Percentiles rank a stretch among this genome's conserved stretches.
Evolutionary conservation across 37 sponge, comb jelly and placozoan genomes (phyloP).

Genomic region (Oscarella lobularis): DNA sequence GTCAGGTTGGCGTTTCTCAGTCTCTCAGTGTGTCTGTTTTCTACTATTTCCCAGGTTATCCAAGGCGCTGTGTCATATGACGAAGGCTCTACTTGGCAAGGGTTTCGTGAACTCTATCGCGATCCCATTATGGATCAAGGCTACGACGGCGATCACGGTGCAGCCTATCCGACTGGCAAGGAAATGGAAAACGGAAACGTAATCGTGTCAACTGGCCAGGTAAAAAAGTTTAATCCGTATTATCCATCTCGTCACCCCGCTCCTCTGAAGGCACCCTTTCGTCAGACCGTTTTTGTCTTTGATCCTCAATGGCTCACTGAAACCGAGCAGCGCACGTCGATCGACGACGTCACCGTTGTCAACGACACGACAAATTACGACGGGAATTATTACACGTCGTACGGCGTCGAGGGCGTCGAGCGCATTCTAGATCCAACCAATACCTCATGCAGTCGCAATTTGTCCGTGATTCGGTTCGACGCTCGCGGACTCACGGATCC

Average conservation of each 20-base stretch:
- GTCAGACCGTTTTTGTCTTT: background rate
- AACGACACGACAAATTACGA: background rate
- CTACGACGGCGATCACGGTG: background rate
- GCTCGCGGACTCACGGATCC: background rate
- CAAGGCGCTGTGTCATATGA: constrained; percentile 1
- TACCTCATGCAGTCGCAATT: background rate
- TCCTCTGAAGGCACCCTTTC: background rate
- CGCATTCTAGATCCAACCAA: background rate
- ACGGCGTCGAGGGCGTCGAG: background rate
- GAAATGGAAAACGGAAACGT: background rate
- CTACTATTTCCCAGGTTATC: background rate
- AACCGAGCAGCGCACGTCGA: background rate
- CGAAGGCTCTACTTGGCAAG: background rate
- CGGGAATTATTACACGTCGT: background rate
- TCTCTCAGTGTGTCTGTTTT: too few species aligned
- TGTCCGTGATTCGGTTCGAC: background rate
- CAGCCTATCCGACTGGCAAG: background rate
- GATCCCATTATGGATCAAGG: background rate
- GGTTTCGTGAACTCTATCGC: background rate
- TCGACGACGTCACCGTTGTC: background rate
- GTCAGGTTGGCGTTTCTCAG: too few species aligned
- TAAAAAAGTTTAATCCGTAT: too few species aligned
- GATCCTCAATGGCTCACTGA: background rate
- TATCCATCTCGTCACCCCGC: too few species aligned
- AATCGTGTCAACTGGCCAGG: background rate